Evolutionary conservation across 2,888 invertebrate species (phyloP).

Genomic region (Hypena proboscidalis): DNA sequence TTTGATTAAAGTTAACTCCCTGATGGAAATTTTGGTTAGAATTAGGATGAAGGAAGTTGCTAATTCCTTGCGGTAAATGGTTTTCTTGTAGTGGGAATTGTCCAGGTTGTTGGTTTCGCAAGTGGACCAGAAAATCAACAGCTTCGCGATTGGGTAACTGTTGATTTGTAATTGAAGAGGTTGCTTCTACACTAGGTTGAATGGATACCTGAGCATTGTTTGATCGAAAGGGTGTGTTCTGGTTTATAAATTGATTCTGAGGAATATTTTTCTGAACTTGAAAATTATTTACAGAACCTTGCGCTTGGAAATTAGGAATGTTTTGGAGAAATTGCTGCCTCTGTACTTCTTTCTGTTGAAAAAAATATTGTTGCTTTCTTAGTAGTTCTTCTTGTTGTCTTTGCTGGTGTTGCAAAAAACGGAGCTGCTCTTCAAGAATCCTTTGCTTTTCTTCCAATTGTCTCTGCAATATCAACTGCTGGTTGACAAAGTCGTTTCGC

Average conservation of each 20-base stretch:
- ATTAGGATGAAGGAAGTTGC: slow-evolving; percentile 70
- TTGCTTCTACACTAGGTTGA: slow-evolving; percentile 77
- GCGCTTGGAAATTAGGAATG: slow-evolving; percentile 64
- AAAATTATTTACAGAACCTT: slow-evolving; percentile 64
- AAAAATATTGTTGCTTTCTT: slow-evolving; percentile 87
- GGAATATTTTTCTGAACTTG: slow-evolving; percentile 63
- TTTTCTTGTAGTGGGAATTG: slow-evolving; percentile 80
- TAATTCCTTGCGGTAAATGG: slow-evolving; percentile 77
- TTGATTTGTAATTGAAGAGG: slow-evolving; percentile 70
- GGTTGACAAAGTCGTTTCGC: slow-evolving; percentile 63
- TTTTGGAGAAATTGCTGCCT: slow-evolving; percentile 64
- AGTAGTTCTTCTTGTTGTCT: slow-evolving; percentile 89
- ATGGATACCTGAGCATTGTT: slow-evolving; percentile 74
- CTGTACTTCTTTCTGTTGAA: slow-evolving; percentile 76
- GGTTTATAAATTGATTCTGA: slow-evolving; percentile 59
- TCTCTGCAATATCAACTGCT: slow-evolving; percentile 72
- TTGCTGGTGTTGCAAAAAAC: slow-evolving; percentile 87
- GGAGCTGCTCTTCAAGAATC: slow-evolving; percentile 89
- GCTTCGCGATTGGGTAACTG: slow-evolving; percentile 85
- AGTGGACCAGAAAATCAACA: slow-evolving; percentile 80
- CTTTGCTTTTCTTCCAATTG: slow-evolving; percentile 88
- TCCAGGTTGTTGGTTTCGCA: slow-evolving; percentile 73
- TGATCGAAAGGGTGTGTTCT: slow-evolving; percentile 54
- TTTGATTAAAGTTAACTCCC: slow-evolving; percentile 64
- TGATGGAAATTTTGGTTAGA: slow-evolving; percentile 62